Base-by-base conservation (phyloP, 2,113 vertebrate genomes). In the Panurus biarmicus region DNA sequence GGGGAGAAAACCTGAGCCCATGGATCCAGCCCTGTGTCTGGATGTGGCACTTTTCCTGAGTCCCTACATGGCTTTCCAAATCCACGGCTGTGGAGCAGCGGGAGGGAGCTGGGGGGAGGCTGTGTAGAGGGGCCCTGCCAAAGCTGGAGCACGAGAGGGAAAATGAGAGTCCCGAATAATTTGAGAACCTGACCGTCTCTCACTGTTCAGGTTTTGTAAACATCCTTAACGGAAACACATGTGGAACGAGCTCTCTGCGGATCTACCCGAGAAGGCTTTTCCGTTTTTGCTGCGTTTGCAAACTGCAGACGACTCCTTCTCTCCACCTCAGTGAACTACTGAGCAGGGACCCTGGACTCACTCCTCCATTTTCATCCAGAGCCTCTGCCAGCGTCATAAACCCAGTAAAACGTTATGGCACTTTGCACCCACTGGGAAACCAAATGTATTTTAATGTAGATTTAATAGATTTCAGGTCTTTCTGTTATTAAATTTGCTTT, bases 381-480 rank as follows among this genome's bases (percentile, higher is more conserved):
- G 90, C 84, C 94, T 96, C 90, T 97, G 93, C 95, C 96, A 97
- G 93, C 86, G 12, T 89, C 92, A 96, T 96, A 97, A 97, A 95
- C 94, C 96, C 95, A 93, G 94, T 90, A 95, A 97, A 96, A 96
- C 45, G 8, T 97, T 96, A 96, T 96, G 96, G 95, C 94, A 96
- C 93, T 96, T 96, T 95, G 90, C 95, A 95, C 92, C 94, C 96
- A 95, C 91, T 96, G 95, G 95, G 95, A 96, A 96, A 94, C 96
- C 92, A 96, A 97, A 96, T 95, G 95, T 92, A 95, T 96, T 96
- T 96, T 95, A 97, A 95, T 97, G 96, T 95, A 79, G 61, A 90
- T 95, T 97, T 97, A 96, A 97, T 96, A 96, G 96, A 95, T 96
- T 95, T 95, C 95, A 96, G 93, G 93, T 97, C 92, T 94, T 94